Evolutionary conservation across 2,797 vertebrate genomes (phyloP), one percentile per base, ranked within the genome.

Genomic region (Halcyon badia): DNA sequence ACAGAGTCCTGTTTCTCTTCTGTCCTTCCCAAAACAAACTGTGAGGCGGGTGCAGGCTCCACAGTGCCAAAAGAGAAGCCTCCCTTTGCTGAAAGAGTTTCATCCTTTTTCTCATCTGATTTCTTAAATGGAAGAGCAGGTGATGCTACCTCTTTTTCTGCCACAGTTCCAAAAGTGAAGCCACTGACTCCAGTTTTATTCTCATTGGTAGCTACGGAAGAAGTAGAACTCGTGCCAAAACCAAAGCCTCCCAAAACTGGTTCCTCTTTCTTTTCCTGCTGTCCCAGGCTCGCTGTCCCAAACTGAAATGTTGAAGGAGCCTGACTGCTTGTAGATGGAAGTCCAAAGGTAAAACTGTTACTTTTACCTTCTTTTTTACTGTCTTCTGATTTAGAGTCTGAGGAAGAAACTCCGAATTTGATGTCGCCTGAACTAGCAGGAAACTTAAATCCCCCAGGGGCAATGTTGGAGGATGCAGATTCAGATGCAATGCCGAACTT

Each of bases 91-190:
- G 98, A 57, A 97, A 81, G 97, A 41, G 75, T 98, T 98, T 96
- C 99, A 79, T 98, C 98, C 72, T 98, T 99, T 96, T 99, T 99
- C 60, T 99, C 98, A 78, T 99, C 99, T 6, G 98, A 39, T 41
- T 99, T 99, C 72, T 99, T 99, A 91, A 99, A 99, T 1, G 97
- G 51, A 94, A 99, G 99, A n/a, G 98, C 82, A 72, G 98, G 93
- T 44, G 98, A 96, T 10, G 97, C 68, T 48, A 49, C 94, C 33
- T 98, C 98, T 88, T 98, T 98, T 78, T 98, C 98, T 66, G 98
- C 98, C 10, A 94, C 18, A 30, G 98, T 96, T 93, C 97, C 98
- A 84, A 98, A 98, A 70, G 24, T 97, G 77, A 98, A 97, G 69
- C 96, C 95, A 13, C 95, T 42, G 25, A 87, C 96, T 62, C 98